A percentile compares a stretch with the other conserved stretches of the same genome.
Evolutionary conservation across 2,797 vertebrate species (phyloP).

Genomic region (Emydoidea blandingii): DNA sequence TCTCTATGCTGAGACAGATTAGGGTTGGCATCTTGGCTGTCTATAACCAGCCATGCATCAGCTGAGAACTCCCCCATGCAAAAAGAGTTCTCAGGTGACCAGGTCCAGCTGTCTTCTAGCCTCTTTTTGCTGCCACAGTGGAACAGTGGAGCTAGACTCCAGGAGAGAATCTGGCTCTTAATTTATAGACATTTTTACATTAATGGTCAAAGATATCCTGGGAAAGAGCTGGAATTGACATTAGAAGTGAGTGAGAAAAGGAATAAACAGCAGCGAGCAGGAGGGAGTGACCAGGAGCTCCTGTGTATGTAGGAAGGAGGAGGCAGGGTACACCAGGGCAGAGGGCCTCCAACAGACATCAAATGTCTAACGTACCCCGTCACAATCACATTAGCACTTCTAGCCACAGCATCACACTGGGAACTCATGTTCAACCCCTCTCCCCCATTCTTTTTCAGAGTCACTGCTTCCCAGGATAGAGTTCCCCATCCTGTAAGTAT

Average conservation of each 20-base stretch:
- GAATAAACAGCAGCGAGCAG: not conserved
- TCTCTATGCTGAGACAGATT: not conserved
- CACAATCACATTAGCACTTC: not conserved
- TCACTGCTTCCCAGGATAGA: not conserved
- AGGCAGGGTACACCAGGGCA: not conserved
- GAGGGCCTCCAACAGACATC: not conserved
- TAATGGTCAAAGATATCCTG: not conserved
- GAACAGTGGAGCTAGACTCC: not conserved
- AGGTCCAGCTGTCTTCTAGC: not conserved
- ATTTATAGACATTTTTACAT: too few species aligned
- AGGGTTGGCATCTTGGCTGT: not conserved
- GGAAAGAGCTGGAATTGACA: not conserved
- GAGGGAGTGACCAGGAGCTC: not conserved
- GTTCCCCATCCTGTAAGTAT: not conserved
- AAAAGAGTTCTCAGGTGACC: not conserved
- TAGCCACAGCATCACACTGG: not conserved
- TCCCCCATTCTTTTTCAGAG: not conserved
- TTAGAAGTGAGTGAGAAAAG: not conserved
- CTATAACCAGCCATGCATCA: not conserved
- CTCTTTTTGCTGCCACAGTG: not conserved
- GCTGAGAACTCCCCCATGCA: too few species aligned
- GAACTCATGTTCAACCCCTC: not conserved
- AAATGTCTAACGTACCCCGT: not conserved
- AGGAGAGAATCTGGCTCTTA: not conserved
- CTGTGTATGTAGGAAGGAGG: not conserved